Percentiles rank a stretch among this genome's conserved stretches.
Conservation (phyloP, 2,888 invertebrate genomes). For the Andrena trimmerana region DNA sequence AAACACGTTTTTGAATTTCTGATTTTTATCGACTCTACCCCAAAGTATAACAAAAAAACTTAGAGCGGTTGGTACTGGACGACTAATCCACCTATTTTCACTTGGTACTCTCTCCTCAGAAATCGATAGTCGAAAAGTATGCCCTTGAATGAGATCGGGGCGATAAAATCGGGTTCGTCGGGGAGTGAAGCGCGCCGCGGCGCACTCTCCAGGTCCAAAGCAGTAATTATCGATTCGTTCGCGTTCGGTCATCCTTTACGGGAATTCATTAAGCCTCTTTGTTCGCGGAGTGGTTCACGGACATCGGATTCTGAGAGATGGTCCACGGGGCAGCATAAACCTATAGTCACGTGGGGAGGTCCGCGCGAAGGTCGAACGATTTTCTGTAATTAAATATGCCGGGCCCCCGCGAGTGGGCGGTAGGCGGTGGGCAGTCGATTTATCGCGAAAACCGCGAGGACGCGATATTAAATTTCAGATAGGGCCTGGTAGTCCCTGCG, state of each 20-base stretch:
- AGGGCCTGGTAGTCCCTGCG: conserved; percentile 63
- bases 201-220: conserved; percentile 20
- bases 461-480: conserved; percentile 76
- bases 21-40: too few species aligned
- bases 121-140: not conserved
- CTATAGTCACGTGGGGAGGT: conserved; percentile 52
- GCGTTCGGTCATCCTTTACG: conserved; percentile 49
- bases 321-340: conserved; percentile 39
- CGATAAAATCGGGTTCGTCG: conserved; percentile 36
- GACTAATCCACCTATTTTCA: too few species aligned
- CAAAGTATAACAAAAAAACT: too few species aligned
- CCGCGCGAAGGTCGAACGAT: conserved; percentile 66
- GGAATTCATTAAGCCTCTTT: conserved; percentile 62
- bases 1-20: too few species aligned
- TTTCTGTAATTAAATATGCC: conserved; percentile 76
- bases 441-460: conserved; percentile 71
- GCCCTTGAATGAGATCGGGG: conserved; percentile 20
- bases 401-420: conserved; percentile 65
- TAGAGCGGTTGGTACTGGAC: too few species aligned
- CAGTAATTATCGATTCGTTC: conserved; percentile 58
- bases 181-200: not conserved
- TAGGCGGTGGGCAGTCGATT: conserved; percentile 71
- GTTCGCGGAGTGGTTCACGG: conserved; percentile 53
- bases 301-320: conserved; percentile 56
- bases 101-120: too few species aligned